Base-by-base conservation (phyloP, 1,140 invertebrate genomes). In the Brachionus asplanchnoidis region DNA sequence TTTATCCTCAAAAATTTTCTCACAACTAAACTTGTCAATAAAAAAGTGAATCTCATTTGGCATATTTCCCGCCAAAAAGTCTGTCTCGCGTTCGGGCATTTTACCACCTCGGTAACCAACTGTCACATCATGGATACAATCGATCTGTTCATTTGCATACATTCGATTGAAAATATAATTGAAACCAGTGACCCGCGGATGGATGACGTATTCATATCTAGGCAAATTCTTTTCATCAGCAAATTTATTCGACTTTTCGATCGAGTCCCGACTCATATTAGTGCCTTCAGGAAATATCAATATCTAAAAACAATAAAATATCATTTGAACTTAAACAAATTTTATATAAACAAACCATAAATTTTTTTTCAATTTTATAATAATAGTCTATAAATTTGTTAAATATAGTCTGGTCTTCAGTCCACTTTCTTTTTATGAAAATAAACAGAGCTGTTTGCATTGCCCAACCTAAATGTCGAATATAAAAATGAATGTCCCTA, bases 271-370 rank as follows among this genome's bases (percentile, higher is more conserved):
- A 20, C 94, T 94, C 28, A 95, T 90, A 89, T 96, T 94, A 0
- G 95, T 96, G 3, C 95, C 95, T 90, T 96, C 95, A 0, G 95
- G 95, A 88, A 96, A 97, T 84, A 97, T 91, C 14, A 96, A 89
- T 32, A 96, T 87, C 89, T 91, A 85, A 84, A 88, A 87, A 86
- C 28, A 85, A 70, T 65, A 26, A 68, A 36, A 79, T 50, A 84
- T 53, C 40, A 14, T 42, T 42, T 32, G 40, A 9, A 50, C 14
- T 40, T 20, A 79, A 23, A 56, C 46, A 65, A 60, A 40, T 73
- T 14, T 46, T n/a, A 17, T 80, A 23, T 85, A 14, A 11, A 20
- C 32, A 40, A 17, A 90, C 89, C 87, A 85, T 56, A 50, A 68
- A 44, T 46, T 83, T 92, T 86, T 92, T 92, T 12, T 91, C 87